phyloP scores from a whole-genome alignment of 2,888 invertebrate genomes.

The Liposcelis brunnea region DNA sequence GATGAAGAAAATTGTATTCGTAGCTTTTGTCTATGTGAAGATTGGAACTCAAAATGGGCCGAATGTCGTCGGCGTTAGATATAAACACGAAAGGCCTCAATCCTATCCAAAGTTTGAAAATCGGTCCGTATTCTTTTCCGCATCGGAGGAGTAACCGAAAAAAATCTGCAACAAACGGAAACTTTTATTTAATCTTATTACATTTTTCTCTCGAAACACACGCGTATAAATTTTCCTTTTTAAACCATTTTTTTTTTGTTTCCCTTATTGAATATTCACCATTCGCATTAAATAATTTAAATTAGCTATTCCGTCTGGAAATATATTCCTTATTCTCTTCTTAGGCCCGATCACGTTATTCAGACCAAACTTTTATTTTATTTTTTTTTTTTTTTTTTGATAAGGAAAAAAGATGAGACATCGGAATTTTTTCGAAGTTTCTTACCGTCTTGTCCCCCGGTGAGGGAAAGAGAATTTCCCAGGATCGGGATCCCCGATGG shows the following conservation, averaged over 20 bases:
- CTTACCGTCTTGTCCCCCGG: constrained; percentile 25
- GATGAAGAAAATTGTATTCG: constrained; percentile 24
- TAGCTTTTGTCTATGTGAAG: constrained; percentile 25
- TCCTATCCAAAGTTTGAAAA: constrained; percentile 26
- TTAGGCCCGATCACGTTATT: no score
- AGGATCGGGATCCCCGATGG: constrained; percentile 24
- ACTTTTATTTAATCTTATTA: constrained; percentile 7
- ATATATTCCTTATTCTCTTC: not conserved
- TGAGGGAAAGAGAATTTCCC: constrained; percentile 25
- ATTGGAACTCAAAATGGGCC: constrained; percentile 24
- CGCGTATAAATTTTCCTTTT: no score
- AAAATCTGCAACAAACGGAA: constrained; percentile 21
- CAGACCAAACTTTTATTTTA: no score
- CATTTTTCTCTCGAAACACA: not conserved
- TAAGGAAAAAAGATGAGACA: no score
- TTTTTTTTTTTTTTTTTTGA: no score
- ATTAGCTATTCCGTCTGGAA: not conserved
- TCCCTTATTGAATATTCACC: not conserved
- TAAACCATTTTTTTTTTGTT: not conserved
- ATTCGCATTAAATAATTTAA: not conserved
- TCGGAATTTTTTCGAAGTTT: no score
- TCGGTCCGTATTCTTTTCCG: constrained; percentile 22
- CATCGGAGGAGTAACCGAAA: constrained; percentile 22
- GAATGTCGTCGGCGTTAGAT: constrained; percentile 21
- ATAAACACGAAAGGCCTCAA: constrained; percentile 25